Conservation (phyloP, 2,797 vertebrate species). For the Enoplosus armatus region DNA sequence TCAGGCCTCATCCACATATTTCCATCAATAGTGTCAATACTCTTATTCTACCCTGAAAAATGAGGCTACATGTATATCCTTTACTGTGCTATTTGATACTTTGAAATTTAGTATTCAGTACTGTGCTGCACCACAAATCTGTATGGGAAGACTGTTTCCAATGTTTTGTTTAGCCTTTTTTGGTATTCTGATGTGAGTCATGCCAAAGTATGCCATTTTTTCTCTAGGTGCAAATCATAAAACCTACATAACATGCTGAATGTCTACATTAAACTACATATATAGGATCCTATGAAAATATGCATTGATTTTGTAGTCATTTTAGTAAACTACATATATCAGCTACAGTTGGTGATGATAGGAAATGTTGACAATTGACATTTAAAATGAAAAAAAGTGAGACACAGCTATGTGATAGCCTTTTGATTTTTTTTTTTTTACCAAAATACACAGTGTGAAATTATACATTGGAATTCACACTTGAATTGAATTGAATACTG, state of each 20-base stretch:
- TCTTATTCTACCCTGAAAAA: neutral
- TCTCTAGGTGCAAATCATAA: neutral
- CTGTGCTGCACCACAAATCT: neutral
- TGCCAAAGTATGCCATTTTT: too few relatives aligned
- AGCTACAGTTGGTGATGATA: neutral
- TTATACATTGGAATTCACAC: conserved; percentile 55
- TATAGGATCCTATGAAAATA: neutral
- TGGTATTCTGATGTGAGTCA: neutral
- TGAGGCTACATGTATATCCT: neutral
- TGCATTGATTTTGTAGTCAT: neutral
- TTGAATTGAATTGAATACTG: conserved; percentile 51
- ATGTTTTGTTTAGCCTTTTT: neutral
- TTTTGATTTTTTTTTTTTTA: conserved; percentile 18
- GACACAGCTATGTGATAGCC: neutral
- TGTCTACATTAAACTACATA: neutral
- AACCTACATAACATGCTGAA: neutral
- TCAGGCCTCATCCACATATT: conserved; percentile 5
- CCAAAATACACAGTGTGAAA: conserved; percentile 23
- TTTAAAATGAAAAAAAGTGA: neutral
- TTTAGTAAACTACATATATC: neutral
- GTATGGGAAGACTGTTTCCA: neutral
- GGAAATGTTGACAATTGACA: neutral
- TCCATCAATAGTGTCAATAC: neutral
- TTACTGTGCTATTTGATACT: neutral
- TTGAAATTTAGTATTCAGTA: neutral